Evolutionary conservation across 2,113 vertebrate species (phyloP).

Genomic region (Cochlearius cochlearius): DNA sequence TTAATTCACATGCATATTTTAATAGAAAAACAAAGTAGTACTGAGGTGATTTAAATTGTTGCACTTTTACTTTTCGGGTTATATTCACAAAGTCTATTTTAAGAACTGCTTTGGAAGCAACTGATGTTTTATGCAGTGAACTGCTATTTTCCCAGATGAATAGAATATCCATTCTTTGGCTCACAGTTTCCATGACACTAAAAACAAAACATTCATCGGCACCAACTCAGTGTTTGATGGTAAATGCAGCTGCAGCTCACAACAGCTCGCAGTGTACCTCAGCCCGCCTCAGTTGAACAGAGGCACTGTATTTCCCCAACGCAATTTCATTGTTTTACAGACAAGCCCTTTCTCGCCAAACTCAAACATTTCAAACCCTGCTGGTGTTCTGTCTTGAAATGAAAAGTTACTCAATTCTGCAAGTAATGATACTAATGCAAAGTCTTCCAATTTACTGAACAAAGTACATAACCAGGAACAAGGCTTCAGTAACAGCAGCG

Average conservation of each 20-base stretch:
- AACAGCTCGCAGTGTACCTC: constrained; percentile 67
- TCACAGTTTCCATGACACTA: constrained; percentile 84
- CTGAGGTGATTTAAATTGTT: constrained; percentile 45
- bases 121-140: constrained; percentile 75
- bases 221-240: constrained; percentile 74
- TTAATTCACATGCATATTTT: not conserved
- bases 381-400: constrained; percentile 12
- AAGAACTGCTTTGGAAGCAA: constrained; percentile 71
- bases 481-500: not conserved
- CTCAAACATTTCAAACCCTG: constrained; percentile 44
- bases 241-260: constrained; percentile 78
- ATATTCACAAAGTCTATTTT: constrained; percentile 74
- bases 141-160: constrained; percentile 79
- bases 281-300: constrained; percentile 47
- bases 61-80: constrained; percentile 60
- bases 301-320: constrained; percentile 68
- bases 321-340: constrained; percentile 63
- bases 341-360: constrained; percentile 39
- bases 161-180: constrained; percentile 77
- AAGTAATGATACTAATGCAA: not conserved
- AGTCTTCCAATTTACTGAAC: not conserved
- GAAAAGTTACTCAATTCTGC: constrained; percentile 24
- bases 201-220: constrained; percentile 80
- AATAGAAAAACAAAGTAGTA: not conserved
- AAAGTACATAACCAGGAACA: not conserved